Evolutionary conservation across 2,888 invertebrate species (phyloP), one percentile per base, ranked within the genome.

Genomic region (Entomobrya proxima): DNA sequence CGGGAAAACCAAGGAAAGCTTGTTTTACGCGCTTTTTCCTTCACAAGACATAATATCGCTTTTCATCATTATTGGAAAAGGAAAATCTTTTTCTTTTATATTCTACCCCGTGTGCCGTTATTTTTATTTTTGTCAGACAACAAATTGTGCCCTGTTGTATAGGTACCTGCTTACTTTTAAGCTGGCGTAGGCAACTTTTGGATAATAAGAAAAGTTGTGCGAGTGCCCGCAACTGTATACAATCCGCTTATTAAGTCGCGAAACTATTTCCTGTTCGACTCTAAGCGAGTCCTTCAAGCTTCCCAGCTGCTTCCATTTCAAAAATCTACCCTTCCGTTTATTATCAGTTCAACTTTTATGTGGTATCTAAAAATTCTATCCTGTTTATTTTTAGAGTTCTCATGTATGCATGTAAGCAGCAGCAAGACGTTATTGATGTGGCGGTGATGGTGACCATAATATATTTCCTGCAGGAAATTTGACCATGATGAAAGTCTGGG

Each of bases 141-240:
- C 67, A 67, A 67, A 67, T 67, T 67, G 37, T 9, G 40, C 21
- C 6, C 67, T n/a, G n/a, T n/a, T n/a, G n/a, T n/a, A n/a, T 24
- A 67, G 7, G 67, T n/a, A 52, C 24, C 0, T 40, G 40, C 37
- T 13, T 55, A 7, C 27, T 11, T 27, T 27, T 55, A 9, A 11
- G 2, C 1, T 15, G 50, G 50, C 21, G 50, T n/a, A 27, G 27
- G 3, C 47, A n/a, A n/a, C n/a, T n/a, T n/a, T n/a, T 50, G 18
- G 5, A 13, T 21, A 5, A 50, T 5, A 18, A 7, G 50, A 18
- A 50, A 50, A 50, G 47, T 47, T 4, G 47, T 15, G 7, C 47
- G n/a, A 18, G 18, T 50, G n/a, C 18, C 47, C 13, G 44, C 44
- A 44, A 9, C n/a, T 2, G 13, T 44, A 44, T 7, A 44, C 44